Conservation (phyloP, 2,888 invertebrate genomes). For the Drosophila formosana region DNA sequence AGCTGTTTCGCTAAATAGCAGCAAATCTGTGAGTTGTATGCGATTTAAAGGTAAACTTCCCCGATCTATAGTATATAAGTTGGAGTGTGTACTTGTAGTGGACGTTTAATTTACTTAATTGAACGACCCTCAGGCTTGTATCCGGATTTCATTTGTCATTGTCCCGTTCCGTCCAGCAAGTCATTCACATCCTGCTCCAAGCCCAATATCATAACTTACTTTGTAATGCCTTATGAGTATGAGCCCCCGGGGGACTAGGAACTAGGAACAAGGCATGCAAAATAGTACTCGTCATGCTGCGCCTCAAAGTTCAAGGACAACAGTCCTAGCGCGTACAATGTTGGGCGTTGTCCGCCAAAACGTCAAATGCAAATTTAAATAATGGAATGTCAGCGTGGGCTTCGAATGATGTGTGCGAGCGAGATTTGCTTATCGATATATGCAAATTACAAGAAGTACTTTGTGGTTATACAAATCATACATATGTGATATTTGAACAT, state of each 20-base stretch:
- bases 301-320: conserved; percentile 55
- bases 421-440: conserved; percentile 19
- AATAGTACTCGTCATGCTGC: conserved; percentile 46
- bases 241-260: neutral
- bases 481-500: neutral
- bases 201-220: conserved; percentile 10
- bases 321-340: conserved; percentile 29
- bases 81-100: conserved; percentile 11
- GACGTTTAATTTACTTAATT: conserved; percentile 53
- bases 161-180: conserved; percentile 2
- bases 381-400: conserved; percentile 49
- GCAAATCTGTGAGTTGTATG: conserved; percentile 34
- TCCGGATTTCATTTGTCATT: conserved; percentile 49
- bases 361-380: conserved; percentile 53
- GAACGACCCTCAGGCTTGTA: conserved; percentile 32
- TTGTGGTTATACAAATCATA: neutral
- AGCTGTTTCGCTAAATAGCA: conserved; percentile 16
- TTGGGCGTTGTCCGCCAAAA: conserved; percentile 47
- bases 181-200: conserved; percentile 12
- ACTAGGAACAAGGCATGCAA: conserved; percentile 31
- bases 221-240: conserved; percentile 6
- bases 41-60: conserved; percentile 37
- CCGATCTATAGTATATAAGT: neutral
- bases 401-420: neutral
- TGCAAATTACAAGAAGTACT: neutral